A percentile compares a stretch with the other conserved stretches of the same genome.
phyloP scores from a whole-genome alignment of 2,888 invertebrate species.

The Drosophila cognata region DNA sequence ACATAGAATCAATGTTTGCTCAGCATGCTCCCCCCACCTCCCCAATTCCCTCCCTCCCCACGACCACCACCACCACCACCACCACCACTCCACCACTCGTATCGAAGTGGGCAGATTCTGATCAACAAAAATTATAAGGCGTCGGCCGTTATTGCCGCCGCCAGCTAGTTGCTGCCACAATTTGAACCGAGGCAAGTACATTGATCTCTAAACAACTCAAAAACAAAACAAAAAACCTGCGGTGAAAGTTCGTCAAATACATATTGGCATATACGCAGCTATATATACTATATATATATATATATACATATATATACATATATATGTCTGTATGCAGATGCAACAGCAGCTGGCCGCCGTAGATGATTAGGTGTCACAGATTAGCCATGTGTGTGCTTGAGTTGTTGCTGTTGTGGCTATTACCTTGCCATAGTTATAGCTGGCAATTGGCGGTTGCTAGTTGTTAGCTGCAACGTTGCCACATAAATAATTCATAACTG shows the following conservation, averaged over 20 bases:
- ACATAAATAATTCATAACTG: conserved; percentile 82
- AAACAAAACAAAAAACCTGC: conserved; percentile 24
- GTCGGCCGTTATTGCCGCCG: conserved; percentile 61
- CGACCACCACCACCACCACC: not conserved
- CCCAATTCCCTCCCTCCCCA: not conserved
- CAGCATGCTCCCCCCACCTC: conserved; percentile 12
- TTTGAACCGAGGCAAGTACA: conserved; percentile 55
- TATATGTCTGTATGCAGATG: conserved; percentile 57
- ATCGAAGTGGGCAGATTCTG: conserved; percentile 46
- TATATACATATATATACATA: not conserved
- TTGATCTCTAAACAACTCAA: conserved; percentile 52
- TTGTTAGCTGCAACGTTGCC: conserved; percentile 38
- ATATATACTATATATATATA: conserved; percentile 11
- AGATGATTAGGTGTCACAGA: conserved; percentile 64
- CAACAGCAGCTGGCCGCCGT: conserved; percentile 22
- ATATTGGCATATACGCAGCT: not conserved
- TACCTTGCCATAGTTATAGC: conserved; percentile 23
- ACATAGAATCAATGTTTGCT: conserved; percentile 54
- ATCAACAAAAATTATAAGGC: conserved; percentile 57
- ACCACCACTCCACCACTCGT: not conserved
- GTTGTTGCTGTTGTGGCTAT: not conserved
- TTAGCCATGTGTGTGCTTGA: conserved; percentile 35
- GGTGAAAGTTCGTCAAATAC: conserved; percentile 62
- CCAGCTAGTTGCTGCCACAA: conserved; percentile 55
- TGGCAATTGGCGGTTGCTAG: conserved; percentile 1